Conservation (phyloP, 1,140 invertebrate genomes). For the Camponotus floridanus region DNA sequence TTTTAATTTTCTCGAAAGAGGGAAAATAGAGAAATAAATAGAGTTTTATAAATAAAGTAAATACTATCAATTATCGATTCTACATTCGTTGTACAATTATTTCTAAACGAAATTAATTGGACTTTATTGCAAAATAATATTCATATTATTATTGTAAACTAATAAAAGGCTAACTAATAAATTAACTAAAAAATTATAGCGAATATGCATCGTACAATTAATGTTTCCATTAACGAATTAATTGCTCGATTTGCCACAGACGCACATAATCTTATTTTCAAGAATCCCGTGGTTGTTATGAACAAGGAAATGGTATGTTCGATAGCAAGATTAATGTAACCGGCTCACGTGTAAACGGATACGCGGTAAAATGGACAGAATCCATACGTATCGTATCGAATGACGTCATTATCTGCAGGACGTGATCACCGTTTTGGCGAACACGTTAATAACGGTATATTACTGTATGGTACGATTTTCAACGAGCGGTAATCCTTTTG, state of each 20-base stretch:
- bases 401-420: slow-evolving; percentile 59
- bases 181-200: too few relatives aligned
- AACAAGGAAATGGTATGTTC: slow-evolving; percentile 16
- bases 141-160: slow-evolving; percentile 16
- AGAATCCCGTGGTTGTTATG: not conserved
- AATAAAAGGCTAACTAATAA: not conserved
- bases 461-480: slow-evolving; percentile 36
- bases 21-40: not conserved
- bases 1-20: too few relatives aligned
- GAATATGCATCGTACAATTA: not conserved
- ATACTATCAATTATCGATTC: not conserved
- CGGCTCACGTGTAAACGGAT: slow-evolving; percentile 54
- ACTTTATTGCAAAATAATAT: not conserved
- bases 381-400: slow-evolving; percentile 57
- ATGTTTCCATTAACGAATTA: not conserved
- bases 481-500: slow-evolving; percentile 41
- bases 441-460: slow-evolving; percentile 43
- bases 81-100: not conserved
- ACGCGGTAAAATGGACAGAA: slow-evolving; percentile 60
- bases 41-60: not conserved
- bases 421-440: slow-evolving; percentile 49
- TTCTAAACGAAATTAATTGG: slow-evolving; percentile 11
- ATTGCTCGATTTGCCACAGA: not conserved
- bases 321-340: slow-evolving; percentile 35
- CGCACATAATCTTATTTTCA: slow-evolving; percentile 1